These are phyloP conservation scores for Mormyrus iriodes DNA, from an alignment of 2,113 vertebrate genomes.

Conservation along the genomic window DNA sequence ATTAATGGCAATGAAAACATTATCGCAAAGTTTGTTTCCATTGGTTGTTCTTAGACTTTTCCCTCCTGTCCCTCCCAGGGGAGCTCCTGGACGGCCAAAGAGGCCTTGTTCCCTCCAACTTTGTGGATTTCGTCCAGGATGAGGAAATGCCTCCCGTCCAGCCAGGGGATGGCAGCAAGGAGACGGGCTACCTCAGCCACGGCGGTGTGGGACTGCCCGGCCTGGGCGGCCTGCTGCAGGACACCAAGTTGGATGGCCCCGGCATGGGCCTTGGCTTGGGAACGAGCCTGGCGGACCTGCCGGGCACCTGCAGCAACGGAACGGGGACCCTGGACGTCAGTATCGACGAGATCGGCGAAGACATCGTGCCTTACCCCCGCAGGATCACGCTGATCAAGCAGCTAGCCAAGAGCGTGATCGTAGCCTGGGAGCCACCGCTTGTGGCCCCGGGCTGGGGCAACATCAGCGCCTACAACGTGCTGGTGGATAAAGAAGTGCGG, in stretches of 20 bases:
- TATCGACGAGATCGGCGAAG: constrained; percentile 88
- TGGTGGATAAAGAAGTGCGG: constrained; percentile 85
- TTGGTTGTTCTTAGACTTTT: neutral
- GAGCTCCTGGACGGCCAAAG: constrained; percentile 90
- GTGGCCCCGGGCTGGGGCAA: constrained; percentile 84
- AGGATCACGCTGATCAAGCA: constrained; percentile 97
- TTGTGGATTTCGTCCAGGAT: constrained; percentile 90
- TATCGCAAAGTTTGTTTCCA: neutral
- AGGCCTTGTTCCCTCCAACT: constrained; percentile 95
- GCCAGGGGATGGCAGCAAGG: constrained; percentile 60
- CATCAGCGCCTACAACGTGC: constrained; percentile 84
- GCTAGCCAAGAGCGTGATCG: constrained; percentile 94
- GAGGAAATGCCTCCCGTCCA: constrained; percentile 59
- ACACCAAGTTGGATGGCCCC: constrained; percentile 59
- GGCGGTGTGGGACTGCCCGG: constrained; percentile 43
- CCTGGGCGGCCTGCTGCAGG: constrained; percentile 56
- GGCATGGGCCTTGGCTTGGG: constrained; percentile 50
- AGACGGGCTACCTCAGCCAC: constrained; percentile 77
- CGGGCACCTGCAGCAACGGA: constrained; percentile 62
- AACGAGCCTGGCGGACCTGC: constrained; percentile 63
- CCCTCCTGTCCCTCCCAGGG: constrained; percentile 57
- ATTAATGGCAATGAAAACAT: neutral
- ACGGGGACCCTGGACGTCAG: constrained; percentile 75
- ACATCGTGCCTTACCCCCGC: constrained; percentile 96
- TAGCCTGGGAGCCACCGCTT: constrained; percentile 90